Evolutionary conservation across 2,113 vertebrate genomes (phyloP), one percentile per base, ranked within the genome.

Genomic region (Syngnathoides biaculeatus): DNA sequence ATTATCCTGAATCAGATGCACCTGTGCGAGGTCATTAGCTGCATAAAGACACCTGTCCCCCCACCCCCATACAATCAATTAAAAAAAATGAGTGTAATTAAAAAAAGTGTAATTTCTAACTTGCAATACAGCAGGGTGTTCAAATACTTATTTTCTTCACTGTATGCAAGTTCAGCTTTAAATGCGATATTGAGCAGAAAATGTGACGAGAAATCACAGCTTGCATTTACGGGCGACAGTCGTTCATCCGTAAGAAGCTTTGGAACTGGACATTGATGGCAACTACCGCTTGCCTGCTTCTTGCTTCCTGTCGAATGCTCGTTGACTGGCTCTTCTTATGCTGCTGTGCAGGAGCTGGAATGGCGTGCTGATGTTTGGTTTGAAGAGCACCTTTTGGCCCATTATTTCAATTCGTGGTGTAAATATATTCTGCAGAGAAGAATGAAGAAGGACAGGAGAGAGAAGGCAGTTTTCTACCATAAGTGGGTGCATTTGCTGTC

Each of bases 381-480:
- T 78, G 74, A 66, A 9, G 78, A 71, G 35, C 81, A 24, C 15
- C 35, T 81, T 39, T 66, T 94, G 30, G 73, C 73, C 30, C 88
- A 6, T 19, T 92, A 66, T 79, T 64, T 94, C 42, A 69, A 20
- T 10, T 63, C 72, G 0, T 96, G 94, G 94, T 78, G 62, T 12
- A 78, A 83, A 55, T 90, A 89, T 43, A 90, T 89, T 68, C 67
- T 9, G 7, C 42, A 84, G 69, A 82, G 61, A 39, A 84, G 65
- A 24, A 42, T 80, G 45, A 69, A 45, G n/a, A 77, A 71, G 75
- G 80, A 83, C 20, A 88, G 76, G 22, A 69, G 17, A 64, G 57
- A 35, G 56, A 68, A 57, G 80, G 92, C 85, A 22, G 65, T 84
- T 0, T 65, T 75, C 11, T 83, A 73, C 65, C 88, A 86, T 67